phyloP scores from a whole-genome alignment of 1,140 invertebrate species.

The Aphaenogaster rudis region DNA sequence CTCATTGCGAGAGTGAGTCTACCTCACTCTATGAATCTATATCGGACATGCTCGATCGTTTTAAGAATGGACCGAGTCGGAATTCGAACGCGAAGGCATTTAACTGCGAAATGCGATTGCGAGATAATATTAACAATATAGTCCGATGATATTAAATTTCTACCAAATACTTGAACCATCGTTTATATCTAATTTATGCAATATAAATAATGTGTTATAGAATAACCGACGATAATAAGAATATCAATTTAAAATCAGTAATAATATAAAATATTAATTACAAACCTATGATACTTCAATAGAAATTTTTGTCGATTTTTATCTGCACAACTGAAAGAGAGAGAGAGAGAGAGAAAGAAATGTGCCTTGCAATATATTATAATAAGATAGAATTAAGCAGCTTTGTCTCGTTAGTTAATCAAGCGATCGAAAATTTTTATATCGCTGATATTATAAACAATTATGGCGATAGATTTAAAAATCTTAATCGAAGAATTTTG shows the following conservation, averaged over 20 bases:
- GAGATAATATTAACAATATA: not conserved
- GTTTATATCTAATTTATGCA: not conserved
- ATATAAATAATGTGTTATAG: not conserved
- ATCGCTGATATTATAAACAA: not conserved
- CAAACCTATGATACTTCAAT: not conserved
- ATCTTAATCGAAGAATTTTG: not conserved
- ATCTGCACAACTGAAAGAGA: not conserved
- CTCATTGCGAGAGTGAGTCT: not conserved
- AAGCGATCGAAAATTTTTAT: not conserved
- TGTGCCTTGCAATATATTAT: not conserved
- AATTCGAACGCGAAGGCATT: not conserved
- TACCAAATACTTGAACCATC: not conserved
- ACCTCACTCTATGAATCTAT: not conserved
- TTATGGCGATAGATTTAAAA: not conserved
- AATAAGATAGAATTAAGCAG: not conserved
- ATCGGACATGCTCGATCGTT: not conserved
- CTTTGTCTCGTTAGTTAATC: not conserved
- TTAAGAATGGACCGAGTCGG: not conserved
- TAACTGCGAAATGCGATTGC: not conserved
- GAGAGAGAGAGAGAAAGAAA: not conserved
- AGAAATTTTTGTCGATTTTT: not conserved
- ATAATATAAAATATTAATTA: not conserved
- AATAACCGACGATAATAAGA: not conserved
- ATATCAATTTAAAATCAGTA: not conserved
- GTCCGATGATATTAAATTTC: not conserved